Evolutionary conservation across 2,113 vertebrate genomes (phyloP).

Genomic region (Tauraco erythrolophus): DNA sequence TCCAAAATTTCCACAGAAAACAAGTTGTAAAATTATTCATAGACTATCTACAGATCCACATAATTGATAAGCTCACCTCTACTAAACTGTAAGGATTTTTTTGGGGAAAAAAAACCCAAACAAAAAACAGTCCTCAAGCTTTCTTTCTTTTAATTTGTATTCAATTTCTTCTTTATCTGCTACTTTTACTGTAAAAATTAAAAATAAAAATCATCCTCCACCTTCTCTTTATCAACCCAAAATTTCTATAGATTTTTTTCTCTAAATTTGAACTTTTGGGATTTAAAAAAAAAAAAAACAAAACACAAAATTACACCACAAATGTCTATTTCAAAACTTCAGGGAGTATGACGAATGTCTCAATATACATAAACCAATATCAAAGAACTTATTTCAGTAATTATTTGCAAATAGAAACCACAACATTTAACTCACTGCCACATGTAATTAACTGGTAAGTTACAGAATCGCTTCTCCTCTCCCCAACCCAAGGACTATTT

Average conservation of each 20-base stretch:
- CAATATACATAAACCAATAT: background rate
- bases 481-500: background rate
- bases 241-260: background rate
- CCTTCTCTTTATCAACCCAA: background rate
- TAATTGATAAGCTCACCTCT: fast-evolving
- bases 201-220: background rate
- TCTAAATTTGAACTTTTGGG: fast-evolving
- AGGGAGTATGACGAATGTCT: background rate
- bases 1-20: background rate
- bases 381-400: background rate
- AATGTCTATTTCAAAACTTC: background rate
- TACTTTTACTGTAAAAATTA: background rate
- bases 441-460: background rate
- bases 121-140: fast-evolving
- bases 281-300: no score
- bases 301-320: fast-evolving
- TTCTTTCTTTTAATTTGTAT: background rate
- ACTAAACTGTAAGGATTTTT: background rate
- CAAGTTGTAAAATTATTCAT: background rate
- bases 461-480: background rate
- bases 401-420: background rate
- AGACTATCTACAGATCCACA: fast-evolving
- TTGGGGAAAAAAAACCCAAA: fast-evolving
- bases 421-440: background rate
- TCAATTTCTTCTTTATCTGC: background rate